Evolutionary conservation across 2,113 vertebrate species (phyloP), one percentile per base, ranked within the genome.

Genomic region (Podarcis muralis): DNA sequence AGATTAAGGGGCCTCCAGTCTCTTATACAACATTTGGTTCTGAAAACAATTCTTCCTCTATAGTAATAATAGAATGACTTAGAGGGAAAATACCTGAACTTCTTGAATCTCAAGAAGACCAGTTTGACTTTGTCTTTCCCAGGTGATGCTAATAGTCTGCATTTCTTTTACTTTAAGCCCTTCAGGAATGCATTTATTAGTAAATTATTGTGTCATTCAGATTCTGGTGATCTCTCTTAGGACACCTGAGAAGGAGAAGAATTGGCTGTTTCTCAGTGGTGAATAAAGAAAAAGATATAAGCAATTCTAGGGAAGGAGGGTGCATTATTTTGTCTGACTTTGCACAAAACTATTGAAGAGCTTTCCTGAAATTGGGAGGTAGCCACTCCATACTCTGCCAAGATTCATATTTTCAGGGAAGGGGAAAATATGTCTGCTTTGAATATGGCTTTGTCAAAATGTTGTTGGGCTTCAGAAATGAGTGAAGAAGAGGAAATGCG

Each of bases 401-500:
- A 92, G 68, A 2, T 92, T 95, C 65, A 37, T 25, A 1, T 89
- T 94, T 23, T 80, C 75, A 93, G 25, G 92, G 87, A 6, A 92
- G 85, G 81, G 27, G 92, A 85, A 92, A 92, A 86, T 48, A 90
- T 80, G 92, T 93, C 77, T 71, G 2, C 88, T 96, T 96, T 96
- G 84, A 85, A 53, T 84, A 9, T 65, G 77, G 94, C 93, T 35
- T 80, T 94, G 86, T 88, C 87, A 93, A 91, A 80, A 83, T 86
- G 48, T 90, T 77, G 91, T 94, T 93, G 91, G 96, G 92, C 83
- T 78, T 69, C 23, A 94, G 68, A 95, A 88, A 93, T 3, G 4
- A 91, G 87, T 90, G 62, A 83, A 80, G 30, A 95, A 91, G 89
- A 84, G 74, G 65, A 92, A 76, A 93, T 90, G 4, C 0, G 1